phyloP scores from a whole-genome alignment of 2,113 vertebrate species.

The Galeopterus variegatus region DNA sequence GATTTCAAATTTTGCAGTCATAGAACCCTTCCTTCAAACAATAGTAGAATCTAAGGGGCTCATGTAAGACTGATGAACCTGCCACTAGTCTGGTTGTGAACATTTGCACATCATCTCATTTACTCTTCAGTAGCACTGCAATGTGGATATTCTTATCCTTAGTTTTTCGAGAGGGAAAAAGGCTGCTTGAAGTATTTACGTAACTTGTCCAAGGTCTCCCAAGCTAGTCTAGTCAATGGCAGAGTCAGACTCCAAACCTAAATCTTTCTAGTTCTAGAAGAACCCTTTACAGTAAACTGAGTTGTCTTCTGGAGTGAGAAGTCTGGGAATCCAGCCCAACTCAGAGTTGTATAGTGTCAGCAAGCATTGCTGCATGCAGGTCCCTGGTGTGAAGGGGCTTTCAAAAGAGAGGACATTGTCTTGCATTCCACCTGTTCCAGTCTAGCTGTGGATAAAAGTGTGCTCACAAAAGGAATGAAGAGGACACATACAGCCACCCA shows the following conservation, averaged over 20 bases:
- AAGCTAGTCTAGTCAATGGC: background rate
- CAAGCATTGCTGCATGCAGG: too few relatives aligned
- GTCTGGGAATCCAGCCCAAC: background rate
- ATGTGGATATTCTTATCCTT: background rate
- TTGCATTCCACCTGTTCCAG: background rate
- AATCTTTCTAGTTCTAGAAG: background rate
- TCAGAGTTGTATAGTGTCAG: background rate
- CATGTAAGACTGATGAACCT: background rate
- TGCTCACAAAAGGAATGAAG: background rate
- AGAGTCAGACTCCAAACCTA: background rate
- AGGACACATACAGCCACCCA: accelerated
- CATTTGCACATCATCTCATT: background rate
- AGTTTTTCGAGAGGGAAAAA: background rate
- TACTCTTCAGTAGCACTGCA: background rate
- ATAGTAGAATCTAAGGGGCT: background rate
- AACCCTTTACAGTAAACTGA: background rate
- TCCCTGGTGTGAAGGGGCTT: background rate
- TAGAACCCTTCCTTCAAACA: background rate
- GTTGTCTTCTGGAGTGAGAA: background rate
- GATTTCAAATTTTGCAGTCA: background rate
- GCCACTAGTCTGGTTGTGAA: background rate
- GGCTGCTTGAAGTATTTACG: background rate
- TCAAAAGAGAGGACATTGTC: background rate
- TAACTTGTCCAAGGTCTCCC: background rate
- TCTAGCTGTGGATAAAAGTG: background rate